Evolutionary conservation across 2,888 invertebrate genomes (phyloP).

Genomic region (Acleris emargana): DNA sequence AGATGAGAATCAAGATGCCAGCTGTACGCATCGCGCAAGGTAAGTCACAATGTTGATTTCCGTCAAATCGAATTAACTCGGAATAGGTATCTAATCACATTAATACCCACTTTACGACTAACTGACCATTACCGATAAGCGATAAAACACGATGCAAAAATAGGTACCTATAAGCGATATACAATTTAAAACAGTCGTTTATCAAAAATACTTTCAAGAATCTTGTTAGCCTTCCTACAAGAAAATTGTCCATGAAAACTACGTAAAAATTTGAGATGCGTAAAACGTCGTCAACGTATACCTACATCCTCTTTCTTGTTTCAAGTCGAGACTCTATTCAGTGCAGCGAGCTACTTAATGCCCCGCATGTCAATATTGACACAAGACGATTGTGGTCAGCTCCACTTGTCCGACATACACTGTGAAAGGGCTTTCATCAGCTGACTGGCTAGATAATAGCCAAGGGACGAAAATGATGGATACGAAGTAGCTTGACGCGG

Average conservation of each 20-base stretch:
- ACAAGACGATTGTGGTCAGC: constrained; percentile 69
- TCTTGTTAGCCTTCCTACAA: constrained; percentile 11
- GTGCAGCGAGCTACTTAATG: constrained; percentile 77
- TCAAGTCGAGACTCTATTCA: constrained; percentile 67
- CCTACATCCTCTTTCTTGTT: constrained; percentile 52
- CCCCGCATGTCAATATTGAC: constrained; percentile 74
- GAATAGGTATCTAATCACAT: not conserved
- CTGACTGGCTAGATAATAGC: constrained; percentile 30
- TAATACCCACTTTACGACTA: constrained; percentile 3
- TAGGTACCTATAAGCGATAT: not conserved
- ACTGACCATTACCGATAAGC: not conserved
- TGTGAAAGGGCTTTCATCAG: constrained; percentile 41
- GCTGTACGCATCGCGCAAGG: constrained; percentile 98
- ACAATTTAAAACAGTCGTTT: not conserved
- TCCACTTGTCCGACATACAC: constrained; percentile 65
- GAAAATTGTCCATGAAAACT: constrained; percentile 15
- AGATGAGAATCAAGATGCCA: constrained; percentile 99
- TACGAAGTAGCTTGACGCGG: constrained; percentile 6
- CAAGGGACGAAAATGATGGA: constrained; percentile 24
- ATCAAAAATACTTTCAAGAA: not conserved
- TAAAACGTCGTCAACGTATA: constrained; percentile 54
- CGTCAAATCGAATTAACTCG: constrained; percentile 14
- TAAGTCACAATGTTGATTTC: constrained; percentile 73
- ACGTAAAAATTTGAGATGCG: constrained; percentile 19
- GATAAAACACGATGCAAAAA: constrained; percentile 1